Conservation (phyloP, 2,797 vertebrate genomes). For the Florisuga fusca region DNA sequence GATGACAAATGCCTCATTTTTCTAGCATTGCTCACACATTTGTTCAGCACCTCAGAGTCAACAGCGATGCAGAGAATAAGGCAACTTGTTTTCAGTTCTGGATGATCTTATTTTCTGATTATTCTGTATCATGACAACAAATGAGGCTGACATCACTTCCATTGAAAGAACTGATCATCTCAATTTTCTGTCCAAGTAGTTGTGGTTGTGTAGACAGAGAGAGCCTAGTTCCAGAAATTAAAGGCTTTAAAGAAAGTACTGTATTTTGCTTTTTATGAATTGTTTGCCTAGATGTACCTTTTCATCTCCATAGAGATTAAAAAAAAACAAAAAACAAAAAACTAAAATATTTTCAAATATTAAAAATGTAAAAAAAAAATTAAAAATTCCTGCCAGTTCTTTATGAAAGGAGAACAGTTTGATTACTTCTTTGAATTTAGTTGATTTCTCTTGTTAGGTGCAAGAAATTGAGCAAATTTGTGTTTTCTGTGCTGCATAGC, state of each 20-base stretch:
- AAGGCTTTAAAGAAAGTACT: slow-evolving; percentile 28
- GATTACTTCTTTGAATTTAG: background rate
- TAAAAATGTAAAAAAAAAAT: background rate
- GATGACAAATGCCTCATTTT: slow-evolving; percentile 23
- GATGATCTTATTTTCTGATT: slow-evolving; percentile 5
- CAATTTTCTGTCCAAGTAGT: slow-evolving; percentile 22
- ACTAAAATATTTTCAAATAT: background rate
- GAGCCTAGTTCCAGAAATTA: background rate
- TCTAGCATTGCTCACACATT: background rate
- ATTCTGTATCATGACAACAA: background rate
- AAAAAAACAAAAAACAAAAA: background rate
- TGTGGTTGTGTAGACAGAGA: slow-evolving; percentile 11
- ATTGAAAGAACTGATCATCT: slow-evolving; percentile 31
- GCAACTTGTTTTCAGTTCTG: slow-evolving; percentile 56
- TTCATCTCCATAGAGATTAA: background rate
- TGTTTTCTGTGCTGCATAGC: background rate
- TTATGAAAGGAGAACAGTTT: background rate
- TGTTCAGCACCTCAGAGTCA: slow-evolving; percentile 27
- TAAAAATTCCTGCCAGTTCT: background rate
- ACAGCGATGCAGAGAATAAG: slow-evolving; percentile 33
- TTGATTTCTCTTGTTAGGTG: background rate
- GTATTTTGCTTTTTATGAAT: background rate
- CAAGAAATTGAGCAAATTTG: background rate
- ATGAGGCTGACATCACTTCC: slow-evolving; percentile 41
- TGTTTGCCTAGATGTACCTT: background rate